Evolutionary conservation across 1,140 invertebrate genomes (phyloP), one percentile per base, ranked within the genome.

Genomic region (Drosophila hydei): DNA sequence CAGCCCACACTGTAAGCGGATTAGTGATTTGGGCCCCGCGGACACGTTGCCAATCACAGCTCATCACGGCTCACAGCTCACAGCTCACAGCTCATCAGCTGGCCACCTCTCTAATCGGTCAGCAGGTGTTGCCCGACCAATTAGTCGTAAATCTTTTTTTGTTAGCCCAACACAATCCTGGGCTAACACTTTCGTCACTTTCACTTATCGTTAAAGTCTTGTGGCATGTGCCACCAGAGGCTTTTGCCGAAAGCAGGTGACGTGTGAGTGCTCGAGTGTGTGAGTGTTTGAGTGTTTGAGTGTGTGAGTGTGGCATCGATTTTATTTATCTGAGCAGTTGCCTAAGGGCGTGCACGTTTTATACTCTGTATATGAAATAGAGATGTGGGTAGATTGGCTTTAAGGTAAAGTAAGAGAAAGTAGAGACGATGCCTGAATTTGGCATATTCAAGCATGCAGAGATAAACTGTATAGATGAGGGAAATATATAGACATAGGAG

Each of bases 91-190:
- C 58, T 54, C 58, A 54, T 62, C 40, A 47, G 14, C 45, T 27
- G 48, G 38, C 18, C 33, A 19, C 2, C 33, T 6, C 14, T 25
- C 23, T 14, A 5, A 50, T 14, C 27, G n/a, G 8, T 18, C 36
- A 47, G 58, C 64, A 68, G 64, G 55, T 60, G 56, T 52, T 52
- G 58, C 56, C 54, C 12, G 23, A n/a, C 51, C 61, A 69, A 69
- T 69, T 69, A 68, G 47, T 48, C 56, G 33, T 68, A 69, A 69
- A 54, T 68, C 70, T 42, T 42, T 33, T 67, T 23, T 45, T 30
- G 54, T 54, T 42, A 14, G 55, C 14, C 30, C 38, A 16, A 14
- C 38, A 14, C 38, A 43, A 43, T 56, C 23, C 54, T 56, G 30
- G 19, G 11, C 25, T 11, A 18, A 19, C 42, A 58, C 33, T 54